A percentile compares a stretch with the other conserved stretches of the same genome.
Evolutionary conservation across 2,113 vertebrate species (phyloP).

Genomic region (Stegastes partitus): DNA sequence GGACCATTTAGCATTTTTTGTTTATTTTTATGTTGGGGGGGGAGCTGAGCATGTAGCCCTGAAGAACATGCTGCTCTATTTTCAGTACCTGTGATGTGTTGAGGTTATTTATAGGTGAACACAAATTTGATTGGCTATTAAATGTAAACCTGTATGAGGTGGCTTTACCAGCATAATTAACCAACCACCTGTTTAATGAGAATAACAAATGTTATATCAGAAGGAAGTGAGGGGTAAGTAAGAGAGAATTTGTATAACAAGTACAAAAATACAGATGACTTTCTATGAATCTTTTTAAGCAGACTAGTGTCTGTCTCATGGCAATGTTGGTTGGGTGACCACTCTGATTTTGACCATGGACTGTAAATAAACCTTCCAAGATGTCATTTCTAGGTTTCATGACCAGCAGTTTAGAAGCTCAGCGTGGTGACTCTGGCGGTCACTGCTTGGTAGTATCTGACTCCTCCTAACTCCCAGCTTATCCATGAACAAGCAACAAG

Average conservation of each 20-base stretch:
- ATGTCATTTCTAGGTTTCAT: no score
- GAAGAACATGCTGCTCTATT: slow-evolving; percentile 40
- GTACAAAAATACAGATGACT: neutral
- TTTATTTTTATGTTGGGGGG: slow-evolving; percentile 54
- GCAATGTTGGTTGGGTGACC: neutral
- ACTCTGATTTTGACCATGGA: neutral
- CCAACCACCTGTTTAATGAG: slow-evolving; percentile 24
- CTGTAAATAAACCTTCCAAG: no score
- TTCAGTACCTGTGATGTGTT: slow-evolving; percentile 29
- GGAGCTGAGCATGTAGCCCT: slow-evolving; percentile 30
- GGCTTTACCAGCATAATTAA: slow-evolving; percentile 1
- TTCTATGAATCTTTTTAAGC: neutral
- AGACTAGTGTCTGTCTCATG: neutral
- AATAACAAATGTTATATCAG: neutral
- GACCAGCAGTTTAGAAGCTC: no score
- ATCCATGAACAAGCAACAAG: no score
- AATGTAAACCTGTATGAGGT: neutral
- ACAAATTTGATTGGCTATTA: neutral
- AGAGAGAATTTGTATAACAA: no score
- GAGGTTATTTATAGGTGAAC: slow-evolving; percentile 42
- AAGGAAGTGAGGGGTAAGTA: neutral
- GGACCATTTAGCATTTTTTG: slow-evolving; percentile 75
- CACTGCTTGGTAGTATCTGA: no score
- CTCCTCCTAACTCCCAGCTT: no score
- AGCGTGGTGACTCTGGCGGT: no score